Evolutionary conservation across 2,888 invertebrate species (phyloP).

Genomic region (Tromatobia lineatoria): DNA sequence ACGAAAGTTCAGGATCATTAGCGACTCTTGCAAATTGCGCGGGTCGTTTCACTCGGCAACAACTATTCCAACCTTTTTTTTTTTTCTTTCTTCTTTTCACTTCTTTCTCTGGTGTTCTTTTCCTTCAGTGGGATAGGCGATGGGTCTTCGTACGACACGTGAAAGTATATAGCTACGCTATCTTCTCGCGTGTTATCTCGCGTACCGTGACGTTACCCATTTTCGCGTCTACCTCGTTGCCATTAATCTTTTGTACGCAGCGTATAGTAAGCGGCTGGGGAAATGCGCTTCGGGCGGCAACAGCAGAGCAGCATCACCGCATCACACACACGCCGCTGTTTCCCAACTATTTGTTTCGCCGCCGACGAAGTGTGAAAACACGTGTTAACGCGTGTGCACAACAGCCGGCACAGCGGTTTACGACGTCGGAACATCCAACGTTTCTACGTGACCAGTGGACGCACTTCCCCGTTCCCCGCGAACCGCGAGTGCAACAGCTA

Average conservation of each 20-base stretch:
- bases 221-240: slow-evolving; percentile 67
- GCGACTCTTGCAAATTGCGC: slow-evolving; percentile 27
- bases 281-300: slow-evolving; percentile 56
- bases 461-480: not conserved
- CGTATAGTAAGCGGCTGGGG: slow-evolving; percentile 56
- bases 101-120: not conserved
- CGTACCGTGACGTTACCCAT: slow-evolving; percentile 64
- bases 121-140: slow-evolving; percentile 20
- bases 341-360: slow-evolving; percentile 71
- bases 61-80: not conserved
- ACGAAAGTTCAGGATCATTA: slow-evolving; percentile 43
- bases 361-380: slow-evolving; percentile 72
- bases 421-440: slow-evolving; percentile 51
- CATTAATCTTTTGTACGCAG: slow-evolving; percentile 70
- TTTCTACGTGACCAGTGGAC: slow-evolving; percentile 25
- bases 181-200: slow-evolving; percentile 54
- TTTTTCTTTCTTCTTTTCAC: not conserved
- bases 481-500: slow-evolving; percentile 13
- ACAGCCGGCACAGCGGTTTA: slow-evolving; percentile 50
- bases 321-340: slow-evolving; percentile 46
- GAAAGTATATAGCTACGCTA: slow-evolving; percentile 9
- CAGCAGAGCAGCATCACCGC: slow-evolving; percentile 2
- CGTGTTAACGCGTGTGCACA: slow-evolving; percentile 64
- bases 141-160: slow-evolving; percentile 5
- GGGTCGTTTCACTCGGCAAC: slow-evolving; percentile 4